Evolutionary conservation across 64 coral and sea anemone genomes (phyloP).

Genomic region (Actinia tenebrosa): DNA sequence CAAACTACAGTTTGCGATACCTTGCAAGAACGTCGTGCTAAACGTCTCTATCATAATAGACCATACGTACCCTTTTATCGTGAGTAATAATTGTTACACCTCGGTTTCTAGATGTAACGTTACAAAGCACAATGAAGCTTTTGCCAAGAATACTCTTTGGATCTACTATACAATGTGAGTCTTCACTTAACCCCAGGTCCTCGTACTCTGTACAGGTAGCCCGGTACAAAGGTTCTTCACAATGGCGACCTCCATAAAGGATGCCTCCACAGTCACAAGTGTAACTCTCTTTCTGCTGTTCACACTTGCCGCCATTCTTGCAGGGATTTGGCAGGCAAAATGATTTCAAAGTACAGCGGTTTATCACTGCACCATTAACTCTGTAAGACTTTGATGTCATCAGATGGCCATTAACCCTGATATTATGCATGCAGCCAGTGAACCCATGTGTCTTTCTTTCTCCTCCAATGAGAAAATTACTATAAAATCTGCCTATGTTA

Average conservation of each 20-base stretch:
- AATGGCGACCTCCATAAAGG: constrained; percentile 38
- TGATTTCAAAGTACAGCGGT: constrained; percentile 25
- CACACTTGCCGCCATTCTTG: constrained; percentile 39
- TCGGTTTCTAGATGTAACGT: constrained; percentile 40
- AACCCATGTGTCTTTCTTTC: constrained; percentile 36
- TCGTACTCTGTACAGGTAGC: constrained; percentile 66
- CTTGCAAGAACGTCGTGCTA: too few species aligned
- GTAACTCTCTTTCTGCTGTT: constrained; percentile 41
- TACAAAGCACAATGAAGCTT: constrained; percentile 41
- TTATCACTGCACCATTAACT: background rate
- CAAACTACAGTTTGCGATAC: too few species aligned
- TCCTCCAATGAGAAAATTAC: constrained; percentile 41
- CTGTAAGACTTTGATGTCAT: background rate
- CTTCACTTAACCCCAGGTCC: constrained; percentile 44
- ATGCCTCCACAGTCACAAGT: constrained; percentile 53
- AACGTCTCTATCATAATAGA: too few species aligned
- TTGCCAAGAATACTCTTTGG: background rate
- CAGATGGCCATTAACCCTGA: constrained; percentile 27
- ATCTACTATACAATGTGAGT: constrained; percentile 61
- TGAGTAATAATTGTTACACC: constrained; percentile 51
- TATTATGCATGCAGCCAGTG: constrained; percentile 51
- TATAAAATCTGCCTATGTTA: constrained; percentile 30
- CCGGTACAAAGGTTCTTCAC: constrained; percentile 48
- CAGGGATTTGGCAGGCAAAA: constrained; percentile 68
- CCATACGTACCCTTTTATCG: constrained; percentile 18